A percentile compares a stretch with the other conserved stretches of the same genome.
phyloP scores from a whole-genome alignment of 2,797 vertebrate genomes.

The Sebastes matsubarae region DNA sequence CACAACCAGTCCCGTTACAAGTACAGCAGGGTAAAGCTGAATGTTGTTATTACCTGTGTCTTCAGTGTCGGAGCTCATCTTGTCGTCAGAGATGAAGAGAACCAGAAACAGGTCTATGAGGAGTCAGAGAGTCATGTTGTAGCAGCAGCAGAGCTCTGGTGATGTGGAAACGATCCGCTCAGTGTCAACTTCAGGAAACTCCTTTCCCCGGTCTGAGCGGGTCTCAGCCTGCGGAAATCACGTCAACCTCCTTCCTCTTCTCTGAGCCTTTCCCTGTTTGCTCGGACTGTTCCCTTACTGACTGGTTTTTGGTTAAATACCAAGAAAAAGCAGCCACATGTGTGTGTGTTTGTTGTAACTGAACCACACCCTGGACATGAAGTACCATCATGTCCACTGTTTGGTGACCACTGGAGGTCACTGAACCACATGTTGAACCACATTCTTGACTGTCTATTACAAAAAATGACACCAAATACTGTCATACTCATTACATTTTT shows the following conservation, averaged over 20 bases:
- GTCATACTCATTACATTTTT: neutral
- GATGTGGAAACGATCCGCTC: conserved; percentile 15
- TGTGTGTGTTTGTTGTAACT: neutral
- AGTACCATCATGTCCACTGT: neutral
- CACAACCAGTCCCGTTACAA: neutral
- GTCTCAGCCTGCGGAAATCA: conserved; percentile 77
- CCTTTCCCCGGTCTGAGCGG: conserved; percentile 82
- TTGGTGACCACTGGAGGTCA: conserved; percentile 3
- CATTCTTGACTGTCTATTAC: too few species aligned
- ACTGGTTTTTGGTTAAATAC: neutral
- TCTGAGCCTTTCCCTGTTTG: neutral
- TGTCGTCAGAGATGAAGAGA: conserved; percentile 5
- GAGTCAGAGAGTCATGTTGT: conserved; percentile 13
- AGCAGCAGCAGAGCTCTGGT: neutral
- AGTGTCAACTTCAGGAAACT: conserved; percentile 83
- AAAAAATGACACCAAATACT: neutral
- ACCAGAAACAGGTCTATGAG: neutral
- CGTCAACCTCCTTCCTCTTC: conserved; percentile 79
- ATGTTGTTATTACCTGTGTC: conserved; percentile 57
- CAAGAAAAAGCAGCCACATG: neutral
- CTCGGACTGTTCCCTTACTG: too few species aligned
- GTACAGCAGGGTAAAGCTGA: conserved; percentile 17
- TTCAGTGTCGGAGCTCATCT: conserved; percentile 46
- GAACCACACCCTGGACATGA: neutral
- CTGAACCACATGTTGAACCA: neutral